These are phyloP conservation scores for Oscheius sp. DNA, from an alignment of 2,888 invertebrate species.

Conservation along the genomic window DNA sequence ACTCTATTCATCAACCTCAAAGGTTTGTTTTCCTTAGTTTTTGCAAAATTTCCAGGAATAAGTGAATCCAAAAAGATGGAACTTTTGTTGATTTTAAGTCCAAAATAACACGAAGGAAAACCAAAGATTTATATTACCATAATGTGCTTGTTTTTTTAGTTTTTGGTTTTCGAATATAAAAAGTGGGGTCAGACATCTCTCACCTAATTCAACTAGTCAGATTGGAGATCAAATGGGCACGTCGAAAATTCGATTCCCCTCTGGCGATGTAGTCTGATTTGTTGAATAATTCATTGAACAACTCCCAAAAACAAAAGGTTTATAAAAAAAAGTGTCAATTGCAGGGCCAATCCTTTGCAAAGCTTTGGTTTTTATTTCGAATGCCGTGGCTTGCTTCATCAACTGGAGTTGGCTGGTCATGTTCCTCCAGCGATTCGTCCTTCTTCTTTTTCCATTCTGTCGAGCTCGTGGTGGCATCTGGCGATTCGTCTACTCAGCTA, in stretches of 20 bases:
- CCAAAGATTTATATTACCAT: no score
- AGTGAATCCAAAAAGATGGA: no score
- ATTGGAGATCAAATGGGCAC: background rate
- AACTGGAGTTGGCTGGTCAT: conserved; percentile 63
- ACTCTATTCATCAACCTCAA: conserved; percentile 42
- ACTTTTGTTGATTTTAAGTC: no score
- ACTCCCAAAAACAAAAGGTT: background rate
- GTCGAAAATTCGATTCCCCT: background rate
- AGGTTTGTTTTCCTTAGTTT: conserved; percentile 38
- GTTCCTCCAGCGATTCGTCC: conserved; percentile 58
- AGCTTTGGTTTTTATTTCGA: conserved; percentile 58
- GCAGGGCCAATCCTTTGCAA: conserved; percentile 61
- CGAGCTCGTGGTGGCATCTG: conserved; percentile 44
- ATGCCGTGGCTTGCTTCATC: conserved; percentile 56
- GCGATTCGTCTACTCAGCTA: conserved; percentile 47
- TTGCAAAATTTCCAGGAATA: no score
- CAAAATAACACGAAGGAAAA: no score
- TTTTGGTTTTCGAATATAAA: no score
- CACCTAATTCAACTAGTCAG: background rate
- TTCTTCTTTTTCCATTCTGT: conserved; percentile 60
- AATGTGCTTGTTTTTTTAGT: no score
- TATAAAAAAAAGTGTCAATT: conserved; percentile 13
- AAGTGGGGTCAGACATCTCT: no score
- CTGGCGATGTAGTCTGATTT: no score
- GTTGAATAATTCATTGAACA: no score